A percentile compares a stretch with the other conserved stretches of the same genome.
Evolutionary conservation across 64 coral and sea anemone genomes (phyloP).

Genomic region (Montipora efflorescens): DNA sequence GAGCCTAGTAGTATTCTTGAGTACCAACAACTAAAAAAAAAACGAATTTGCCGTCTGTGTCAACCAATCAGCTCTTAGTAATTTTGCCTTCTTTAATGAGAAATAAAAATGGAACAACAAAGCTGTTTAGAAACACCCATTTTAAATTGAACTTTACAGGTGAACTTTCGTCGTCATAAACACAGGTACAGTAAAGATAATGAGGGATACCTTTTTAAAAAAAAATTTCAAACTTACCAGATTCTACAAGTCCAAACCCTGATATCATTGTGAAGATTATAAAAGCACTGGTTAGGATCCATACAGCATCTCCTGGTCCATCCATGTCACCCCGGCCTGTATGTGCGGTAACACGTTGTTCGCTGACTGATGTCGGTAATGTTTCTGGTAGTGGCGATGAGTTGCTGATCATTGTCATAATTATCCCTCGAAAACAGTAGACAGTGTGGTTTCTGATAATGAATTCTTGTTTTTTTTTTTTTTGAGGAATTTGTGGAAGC

Average conservation of each 20-base stretch:
- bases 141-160: too few relatives aligned
- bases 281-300: conserved; percentile 93
- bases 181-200: neutral
- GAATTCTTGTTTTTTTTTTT: too few relatives aligned
- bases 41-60: too few relatives aligned
- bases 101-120: too few relatives aligned
- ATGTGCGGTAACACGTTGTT: neutral
- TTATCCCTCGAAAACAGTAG: neutral
- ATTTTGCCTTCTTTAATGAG: too few relatives aligned
- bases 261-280: conserved; percentile 98
- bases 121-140: too few relatives aligned
- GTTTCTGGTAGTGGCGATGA: neutral
- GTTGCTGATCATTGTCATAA: neutral
- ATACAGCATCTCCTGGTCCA: conserved; percentile 87
- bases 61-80: too few relatives aligned
- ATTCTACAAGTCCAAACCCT: conserved; percentile 94
- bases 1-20: too few relatives aligned
- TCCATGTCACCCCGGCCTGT: conserved; percentile 28
- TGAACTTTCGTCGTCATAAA: neutral
- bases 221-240: conserved; percentile 43
- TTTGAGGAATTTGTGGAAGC: neutral
- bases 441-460: neutral
- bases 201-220: neutral
- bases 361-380: neutral
- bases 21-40: too few relatives aligned